A percentile compares a stretch with the other conserved stretches of the same genome.
These are phyloP conservation scores for Eriocheir sinensis DNA, from an alignment of 1,140 invertebrate species.

Conservation along the genomic window DNA sequence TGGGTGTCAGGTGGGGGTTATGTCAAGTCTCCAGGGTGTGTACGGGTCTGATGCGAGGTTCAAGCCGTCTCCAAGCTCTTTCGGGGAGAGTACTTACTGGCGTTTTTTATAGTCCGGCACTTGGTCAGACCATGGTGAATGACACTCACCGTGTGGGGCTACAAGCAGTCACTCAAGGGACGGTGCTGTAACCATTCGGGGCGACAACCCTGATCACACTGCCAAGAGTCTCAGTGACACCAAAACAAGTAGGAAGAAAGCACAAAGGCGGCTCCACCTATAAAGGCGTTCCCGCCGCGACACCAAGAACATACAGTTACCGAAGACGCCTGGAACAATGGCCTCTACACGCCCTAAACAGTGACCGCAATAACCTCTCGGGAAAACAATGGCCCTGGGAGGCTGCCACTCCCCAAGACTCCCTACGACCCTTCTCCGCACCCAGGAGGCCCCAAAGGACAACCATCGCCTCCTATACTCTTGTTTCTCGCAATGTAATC, in stretches of 20 bases:
- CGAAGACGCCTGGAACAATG: neutral
- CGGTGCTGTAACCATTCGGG: no score
- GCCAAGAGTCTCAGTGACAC: neutral
- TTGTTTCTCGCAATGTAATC: neutral
- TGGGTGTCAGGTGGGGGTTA: no score
- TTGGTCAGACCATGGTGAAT: no score
- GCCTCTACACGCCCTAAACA: neutral
- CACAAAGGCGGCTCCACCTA: neutral
- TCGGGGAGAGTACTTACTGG: no score
- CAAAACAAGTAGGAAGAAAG: neutral
- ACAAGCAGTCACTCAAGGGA: no score
- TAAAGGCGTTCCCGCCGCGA: neutral
- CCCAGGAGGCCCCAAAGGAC: neutral
- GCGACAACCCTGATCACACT: neutral
- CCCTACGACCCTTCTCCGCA: no score
- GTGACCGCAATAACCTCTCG: neutral
- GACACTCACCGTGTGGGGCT: no score
- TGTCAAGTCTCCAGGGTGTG: no score
- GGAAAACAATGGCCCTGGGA: neutral
- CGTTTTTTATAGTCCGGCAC: no score
- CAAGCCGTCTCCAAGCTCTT: no score
- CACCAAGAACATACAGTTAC: constrained; percentile 5
- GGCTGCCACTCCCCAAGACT: neutral
- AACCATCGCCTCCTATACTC: neutral
- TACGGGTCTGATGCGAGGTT: no score